Conservation (phyloP, 2,113 vertebrate species). For the Semnornis frantzii region DNA sequence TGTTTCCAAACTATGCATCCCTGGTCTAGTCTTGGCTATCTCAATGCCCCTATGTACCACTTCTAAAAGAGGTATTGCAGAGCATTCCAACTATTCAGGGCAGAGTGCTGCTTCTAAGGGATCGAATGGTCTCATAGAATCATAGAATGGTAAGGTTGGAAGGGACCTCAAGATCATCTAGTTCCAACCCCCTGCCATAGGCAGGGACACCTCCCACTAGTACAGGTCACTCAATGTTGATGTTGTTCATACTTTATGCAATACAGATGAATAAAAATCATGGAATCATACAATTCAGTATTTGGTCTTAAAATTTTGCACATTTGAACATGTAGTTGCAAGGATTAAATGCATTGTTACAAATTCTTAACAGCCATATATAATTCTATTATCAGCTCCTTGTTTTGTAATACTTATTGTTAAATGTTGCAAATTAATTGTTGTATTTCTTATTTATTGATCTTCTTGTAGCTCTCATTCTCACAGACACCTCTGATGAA, state of each 20-base stretch:
- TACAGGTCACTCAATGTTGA: no score
- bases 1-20: not conserved
- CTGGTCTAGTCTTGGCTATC: not conserved
- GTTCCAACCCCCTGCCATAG: no score
- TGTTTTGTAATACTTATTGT: not conserved
- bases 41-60: fast-evolving
- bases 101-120: not conserved
- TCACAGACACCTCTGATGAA: not conserved
- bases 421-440: not conserved
- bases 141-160: no score
- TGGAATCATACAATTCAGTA: not conserved
- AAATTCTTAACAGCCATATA: not conserved
- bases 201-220: no score
- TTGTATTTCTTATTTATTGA: not conserved
- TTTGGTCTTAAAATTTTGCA: not conserved
- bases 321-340: not conserved
- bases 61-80: not conserved
- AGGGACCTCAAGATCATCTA: no score
- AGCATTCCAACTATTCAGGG: not conserved
- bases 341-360: not conserved
- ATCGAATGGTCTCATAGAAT: not conserved
- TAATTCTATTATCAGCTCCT: not conserved
- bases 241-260: not conserved
- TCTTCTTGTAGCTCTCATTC: not conserved
- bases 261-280: not conserved